A percentile compares a stretch with the other conserved stretches of the same genome.
These are phyloP conservation scores for Dissostichus mawsoni DNA, from an alignment of 2,113 vertebrate genomes.

Conservation along the genomic window DNA sequence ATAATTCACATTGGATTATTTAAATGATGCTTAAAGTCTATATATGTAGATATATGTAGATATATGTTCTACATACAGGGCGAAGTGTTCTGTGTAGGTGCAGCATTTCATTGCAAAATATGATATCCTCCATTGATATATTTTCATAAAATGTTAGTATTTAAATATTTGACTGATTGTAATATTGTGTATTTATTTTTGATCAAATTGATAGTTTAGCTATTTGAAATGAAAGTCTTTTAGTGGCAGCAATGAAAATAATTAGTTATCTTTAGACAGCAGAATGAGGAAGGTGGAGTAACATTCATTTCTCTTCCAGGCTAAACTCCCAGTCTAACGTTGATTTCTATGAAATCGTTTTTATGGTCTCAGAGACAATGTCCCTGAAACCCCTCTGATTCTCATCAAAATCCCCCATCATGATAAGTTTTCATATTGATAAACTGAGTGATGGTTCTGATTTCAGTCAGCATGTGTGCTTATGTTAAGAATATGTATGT, in stretches of 20 bases:
- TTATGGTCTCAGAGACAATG: constrained; percentile 37
- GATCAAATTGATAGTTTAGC: constrained; percentile 2
- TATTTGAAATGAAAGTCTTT: constrained; percentile 25
- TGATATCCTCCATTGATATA: not conserved
- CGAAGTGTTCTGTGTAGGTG: not conserved
- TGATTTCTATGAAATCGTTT: constrained; percentile 87
- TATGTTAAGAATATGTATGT: constrained; percentile 55
- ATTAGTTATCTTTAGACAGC: constrained; percentile 8
- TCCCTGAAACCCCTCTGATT: constrained; percentile 46
- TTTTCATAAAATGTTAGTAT: not conserved
- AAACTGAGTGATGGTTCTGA: constrained; percentile 58
- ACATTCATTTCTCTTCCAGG: constrained; percentile 31
- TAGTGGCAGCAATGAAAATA: not conserved
- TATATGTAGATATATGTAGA: constrained; percentile 19
- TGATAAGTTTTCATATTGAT: constrained; percentile 79
- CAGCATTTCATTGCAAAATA: constrained; percentile 21
- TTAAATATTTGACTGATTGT: not conserved
- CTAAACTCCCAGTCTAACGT: constrained; percentile 51
- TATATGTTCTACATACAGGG: not conserved
- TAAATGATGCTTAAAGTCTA: constrained; percentile 35
- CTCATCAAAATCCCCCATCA: constrained; percentile 47
- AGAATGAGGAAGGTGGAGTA: not conserved
- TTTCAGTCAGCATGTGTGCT: constrained; percentile 52
- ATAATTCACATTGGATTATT: constrained; percentile 57
- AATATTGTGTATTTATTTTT: constrained; percentile 30